A percentile compares a stretch with the other conserved stretches of the same genome.
These are phyloP conservation scores for Paratrypauchen microcephalus DNA, from an alignment of 2,797 vertebrate species.

Conservation along the genomic window DNA sequence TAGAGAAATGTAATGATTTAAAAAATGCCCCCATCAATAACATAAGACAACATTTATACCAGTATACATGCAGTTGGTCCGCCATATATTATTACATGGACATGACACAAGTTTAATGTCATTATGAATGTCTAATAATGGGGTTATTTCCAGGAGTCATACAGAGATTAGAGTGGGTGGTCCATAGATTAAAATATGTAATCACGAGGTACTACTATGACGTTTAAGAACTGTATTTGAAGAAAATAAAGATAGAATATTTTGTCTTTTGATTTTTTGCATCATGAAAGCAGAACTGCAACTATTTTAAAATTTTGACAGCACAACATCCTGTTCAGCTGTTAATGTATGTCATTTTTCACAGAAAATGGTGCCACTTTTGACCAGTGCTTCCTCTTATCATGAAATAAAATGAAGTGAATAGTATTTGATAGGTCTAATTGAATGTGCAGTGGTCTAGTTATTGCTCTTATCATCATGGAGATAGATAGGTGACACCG, in stretches of 20 bases:
- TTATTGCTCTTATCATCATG: no score
- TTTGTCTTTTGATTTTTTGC: constrained; percentile 16
- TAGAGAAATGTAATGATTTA: neutral
- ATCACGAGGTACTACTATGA: neutral
- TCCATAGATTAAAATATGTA: neutral
- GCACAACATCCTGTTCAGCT: constrained; percentile 80
- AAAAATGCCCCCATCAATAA: neutral
- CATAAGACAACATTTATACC: neutral
- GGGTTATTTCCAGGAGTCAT: constrained; percentile 26
- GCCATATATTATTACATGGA: neutral
- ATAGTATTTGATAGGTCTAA: constrained; percentile 10
- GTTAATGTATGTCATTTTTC: constrained; percentile 61
- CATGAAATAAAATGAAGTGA: neutral
- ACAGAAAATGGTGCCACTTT: constrained; percentile 58
- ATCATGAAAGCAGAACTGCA: constrained; percentile 65
- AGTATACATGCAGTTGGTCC: neutral
- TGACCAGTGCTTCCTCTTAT: constrained; percentile 44
- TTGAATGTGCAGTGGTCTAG: neutral
- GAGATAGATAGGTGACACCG: no score
- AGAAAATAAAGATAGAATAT: neutral
- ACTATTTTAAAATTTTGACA: constrained; percentile 67
- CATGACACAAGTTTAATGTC: neutral
- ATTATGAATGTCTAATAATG: neutral
- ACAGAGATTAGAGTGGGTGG: constrained; percentile 39
- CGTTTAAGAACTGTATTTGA: neutral